phyloP scores from a whole-genome alignment of 2,797 vertebrate species.

The Ataeniobius toweri region DNA sequence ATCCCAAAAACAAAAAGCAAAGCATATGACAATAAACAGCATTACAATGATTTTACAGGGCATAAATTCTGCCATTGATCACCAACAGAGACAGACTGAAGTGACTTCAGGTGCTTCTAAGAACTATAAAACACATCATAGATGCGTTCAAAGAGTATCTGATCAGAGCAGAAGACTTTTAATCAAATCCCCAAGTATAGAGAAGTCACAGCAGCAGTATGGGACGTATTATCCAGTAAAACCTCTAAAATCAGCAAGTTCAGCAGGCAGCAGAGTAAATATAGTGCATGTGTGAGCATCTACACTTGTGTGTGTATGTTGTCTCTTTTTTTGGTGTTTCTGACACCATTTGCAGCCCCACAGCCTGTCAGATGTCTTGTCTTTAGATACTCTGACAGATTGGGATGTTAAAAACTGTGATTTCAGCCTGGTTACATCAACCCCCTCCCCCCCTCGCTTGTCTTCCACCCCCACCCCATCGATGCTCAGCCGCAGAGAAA shows the following conservation, averaged over 20 bases:
- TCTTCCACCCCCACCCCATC: slow-evolving; percentile 4
- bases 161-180: slow-evolving; percentile 59
- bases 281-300: slow-evolving; percentile 10
- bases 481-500: slow-evolving; percentile 23
- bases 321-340: slow-evolving; percentile 39
- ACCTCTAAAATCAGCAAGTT: slow-evolving; percentile 51
- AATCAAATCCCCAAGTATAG: slow-evolving; percentile 58
- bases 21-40: slow-evolving; percentile 27
- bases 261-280: slow-evolving; percentile 39
- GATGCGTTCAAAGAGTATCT: slow-evolving; percentile 50
- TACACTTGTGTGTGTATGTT: slow-evolving; percentile 17
- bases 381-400: slow-evolving; percentile 68
- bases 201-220: slow-evolving; percentile 36
- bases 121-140: slow-evolving; percentile 47
- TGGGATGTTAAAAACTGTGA: slow-evolving; percentile 64
- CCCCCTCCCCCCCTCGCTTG: slow-evolving; percentile 17
- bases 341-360: slow-evolving; percentile 56
- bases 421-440: slow-evolving; percentile 69
- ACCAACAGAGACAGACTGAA: slow-evolving; percentile 43
- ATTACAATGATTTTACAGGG: slow-evolving; percentile 42
- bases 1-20: slow-evolving; percentile 33
- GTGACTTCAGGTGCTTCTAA: slow-evolving; percentile 45
- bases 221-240: slow-evolving; percentile 53
- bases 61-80: slow-evolving; percentile 54
- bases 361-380: slow-evolving; percentile 60